Evolutionary conservation across 2,888 invertebrate genomes (phyloP), one percentile per base, ranked within the genome.

Genomic region (Drosophila emarginata): DNA sequence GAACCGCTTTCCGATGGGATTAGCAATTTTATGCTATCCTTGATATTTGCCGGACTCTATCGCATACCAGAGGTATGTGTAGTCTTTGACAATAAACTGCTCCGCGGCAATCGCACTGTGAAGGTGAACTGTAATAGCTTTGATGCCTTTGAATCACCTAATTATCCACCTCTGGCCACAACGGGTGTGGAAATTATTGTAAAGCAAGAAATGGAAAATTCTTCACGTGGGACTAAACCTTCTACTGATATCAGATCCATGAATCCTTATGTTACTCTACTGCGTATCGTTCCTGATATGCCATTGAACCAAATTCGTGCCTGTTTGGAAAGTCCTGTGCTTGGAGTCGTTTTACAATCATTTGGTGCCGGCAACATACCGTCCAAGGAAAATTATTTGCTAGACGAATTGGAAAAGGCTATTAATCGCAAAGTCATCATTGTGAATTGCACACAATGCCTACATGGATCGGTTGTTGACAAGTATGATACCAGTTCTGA

Each of bases 311-410:
- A 97, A 26, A 93, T 96, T 1, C 93, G 92, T 74, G 94, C 95
- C 0, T 95, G 95, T 87, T 92, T 96, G 39, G 94, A 95, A 76
- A 94, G 96, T 1, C 96, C 97, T 11, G 95, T 96, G 68, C 92
- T 93, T 81, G 94, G 99, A 12, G 95, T 98, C 0, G 96, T 99
- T 0, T 91, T 99, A 40, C 97, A 98, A 91, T 96, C 96, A 0
- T 99, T 97, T 86, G 99, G 99, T 0, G 94, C 96, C 0, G 99
- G 99, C 0, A 99, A 99, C 89, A 94, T 98, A 37, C 99, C 99
- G 0, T 94, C 95, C 0, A 95, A 96, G 87, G 94, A 97, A 7
- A 92, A 92, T 12, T 98, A 98, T 79, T 92, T 99, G 1, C 91
- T 98, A 4, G 92, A 94, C 0, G 96, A 94, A 76, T 92, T 99